Evolutionary conservation across 2,113 vertebrate genomes (phyloP), one percentile per base, ranked within the genome.

Genomic region (Dinomys branickii): DNA sequence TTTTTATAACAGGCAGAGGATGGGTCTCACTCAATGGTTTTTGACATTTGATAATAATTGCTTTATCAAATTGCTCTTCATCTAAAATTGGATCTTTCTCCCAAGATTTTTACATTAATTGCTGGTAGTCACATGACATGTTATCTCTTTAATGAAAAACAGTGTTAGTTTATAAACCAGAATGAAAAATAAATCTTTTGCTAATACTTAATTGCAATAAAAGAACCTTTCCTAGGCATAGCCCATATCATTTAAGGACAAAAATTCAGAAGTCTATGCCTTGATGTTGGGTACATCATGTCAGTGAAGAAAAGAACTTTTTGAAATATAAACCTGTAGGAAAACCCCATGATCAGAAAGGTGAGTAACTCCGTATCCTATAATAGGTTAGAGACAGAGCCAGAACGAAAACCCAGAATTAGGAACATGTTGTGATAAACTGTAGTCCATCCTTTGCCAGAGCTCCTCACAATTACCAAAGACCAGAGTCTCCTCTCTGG

Each of bases 31-130:
- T 96, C 47, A 88, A 56, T 71, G 90, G 30, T 92, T 85, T 97
- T 97, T 92, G 65, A 92, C n/a, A 91, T 97, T 96, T 85, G 22
- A 91, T 90, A 96, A 94, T 84, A 89, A 93, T 77, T 92, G 82
- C 19, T 88, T 67, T 94, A 85, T 82, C 44, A 97, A 90, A 93
- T 97, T 93, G 35, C 80, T 96, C 63, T 96, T 89, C 88, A 38
- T 13, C 59, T 90, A 61, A 96, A 85, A 77, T 82, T 80, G 56
- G 88, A 75, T 95, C 22, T 96, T 96, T 90, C 52, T 82, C 1
- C 80, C 16, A 93, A 92, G 54, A 30, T 95, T 93, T 94, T 95
- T 61, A 81, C 84, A 89, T 85, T 90, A 90, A 87, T 75, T 95
- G 26, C n/a, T 86, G 24, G 85, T 54, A 83, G 22, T 92, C 44